Percentiles rank a stretch among this genome's conserved stretches.
phyloP scores from a whole-genome alignment of 2,113 vertebrate species.

The Oryctolagus cuniculus region DNA sequence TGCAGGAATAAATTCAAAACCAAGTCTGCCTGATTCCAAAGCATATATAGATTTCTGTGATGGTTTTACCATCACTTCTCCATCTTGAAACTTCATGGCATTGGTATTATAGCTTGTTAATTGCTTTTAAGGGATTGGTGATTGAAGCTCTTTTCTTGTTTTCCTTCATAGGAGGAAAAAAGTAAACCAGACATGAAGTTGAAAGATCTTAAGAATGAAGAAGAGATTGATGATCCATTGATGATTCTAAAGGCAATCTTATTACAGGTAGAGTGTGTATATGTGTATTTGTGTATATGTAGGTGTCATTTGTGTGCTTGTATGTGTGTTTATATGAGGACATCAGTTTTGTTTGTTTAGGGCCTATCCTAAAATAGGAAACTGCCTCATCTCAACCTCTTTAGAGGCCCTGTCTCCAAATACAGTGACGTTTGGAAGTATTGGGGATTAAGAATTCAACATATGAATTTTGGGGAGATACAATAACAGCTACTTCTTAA shows the following conservation, averaged over 20 bases:
- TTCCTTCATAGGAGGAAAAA: constrained; percentile 89
- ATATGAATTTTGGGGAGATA: neutral
- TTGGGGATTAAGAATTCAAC: neutral
- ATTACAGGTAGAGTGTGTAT: constrained; percentile 89
- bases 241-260: constrained; percentile 90
- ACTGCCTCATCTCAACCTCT: neutral
- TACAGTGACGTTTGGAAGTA: neutral
- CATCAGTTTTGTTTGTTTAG: neutral
- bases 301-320: neutral
- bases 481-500: neutral
- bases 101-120: neutral
- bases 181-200: constrained; percentile 81
- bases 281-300: neutral
- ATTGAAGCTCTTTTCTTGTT: constrained; percentile 50
- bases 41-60: neutral
- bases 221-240: constrained; percentile 90
- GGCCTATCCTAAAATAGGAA: neutral
- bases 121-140: neutral
- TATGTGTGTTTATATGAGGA: neutral
- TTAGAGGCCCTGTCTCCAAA: neutral
- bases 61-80: neutral
- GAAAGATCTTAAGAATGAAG: constrained; percentile 79
- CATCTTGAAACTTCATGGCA: neutral
- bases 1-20: neutral
- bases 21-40: neutral